Evolutionary conservation across 2,113 vertebrate species (phyloP).

Genomic region (Myrmecobius fasciatus): DNA sequence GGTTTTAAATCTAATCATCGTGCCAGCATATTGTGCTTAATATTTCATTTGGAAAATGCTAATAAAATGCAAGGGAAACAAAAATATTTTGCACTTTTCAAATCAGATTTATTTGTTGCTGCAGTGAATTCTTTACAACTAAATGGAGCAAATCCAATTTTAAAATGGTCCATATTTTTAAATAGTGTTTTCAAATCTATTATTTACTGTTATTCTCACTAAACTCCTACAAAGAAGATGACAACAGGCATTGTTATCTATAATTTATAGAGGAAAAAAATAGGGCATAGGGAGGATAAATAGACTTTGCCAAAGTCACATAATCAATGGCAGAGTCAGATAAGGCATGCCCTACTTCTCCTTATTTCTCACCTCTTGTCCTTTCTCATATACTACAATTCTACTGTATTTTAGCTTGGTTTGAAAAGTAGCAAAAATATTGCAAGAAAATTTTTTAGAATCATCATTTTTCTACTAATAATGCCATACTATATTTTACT

Average conservation of each 20-base stretch:
- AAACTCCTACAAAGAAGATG: not conserved
- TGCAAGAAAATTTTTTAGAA: constrained; percentile 12
- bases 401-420: not conserved
- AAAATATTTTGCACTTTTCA: not conserved
- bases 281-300: not conserved
- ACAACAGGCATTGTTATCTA: not conserved
- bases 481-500: not conserved
- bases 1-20: not conserved
- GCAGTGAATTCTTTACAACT: not conserved
- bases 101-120: not conserved
- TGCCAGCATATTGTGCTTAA: not conserved
- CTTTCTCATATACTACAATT: not conserved
- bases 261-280: not conserved
- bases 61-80: not conserved
- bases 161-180: not conserved
- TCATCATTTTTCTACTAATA: not conserved
- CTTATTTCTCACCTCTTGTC: not conserved
- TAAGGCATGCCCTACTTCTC: not conserved
- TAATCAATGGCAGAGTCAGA: rapidly evolving
- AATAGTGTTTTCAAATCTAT: too few relatives aligned
- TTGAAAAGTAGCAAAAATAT: constrained; percentile 15
- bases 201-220: too few relatives aligned
- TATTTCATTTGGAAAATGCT: not conserved
- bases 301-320: not conserved
- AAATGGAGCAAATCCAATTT: not conserved